phyloP scores from a whole-genome alignment of 2,888 invertebrate species.

The Alsophila aescularia region DNA sequence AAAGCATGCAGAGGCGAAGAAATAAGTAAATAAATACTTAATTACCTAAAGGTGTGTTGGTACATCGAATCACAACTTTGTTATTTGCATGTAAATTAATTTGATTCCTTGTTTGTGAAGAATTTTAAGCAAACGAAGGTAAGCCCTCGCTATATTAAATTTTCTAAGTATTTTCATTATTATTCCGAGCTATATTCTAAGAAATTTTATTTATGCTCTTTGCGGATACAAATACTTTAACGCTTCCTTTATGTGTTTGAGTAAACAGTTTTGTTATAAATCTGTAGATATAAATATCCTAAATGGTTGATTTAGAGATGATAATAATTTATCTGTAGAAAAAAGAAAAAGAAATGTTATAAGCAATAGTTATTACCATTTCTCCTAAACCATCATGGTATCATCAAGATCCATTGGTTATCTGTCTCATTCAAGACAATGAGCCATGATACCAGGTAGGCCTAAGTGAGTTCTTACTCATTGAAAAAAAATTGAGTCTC shows the following conservation, averaged over 20 bases:
- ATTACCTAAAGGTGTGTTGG: not conserved
- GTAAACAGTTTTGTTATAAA: not conserved
- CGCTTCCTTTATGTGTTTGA: not conserved
- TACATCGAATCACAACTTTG: slow-evolving; percentile 12
- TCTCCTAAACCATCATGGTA: no score
- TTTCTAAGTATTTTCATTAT: slow-evolving; percentile 38
- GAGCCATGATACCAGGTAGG: no score
- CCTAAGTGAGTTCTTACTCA: no score
- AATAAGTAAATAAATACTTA: not conserved
- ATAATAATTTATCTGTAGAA: no score
- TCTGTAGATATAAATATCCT: no score
- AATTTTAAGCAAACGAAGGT: slow-evolving; percentile 35
- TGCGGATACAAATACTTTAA: slow-evolving; percentile 28
- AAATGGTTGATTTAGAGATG: no score
- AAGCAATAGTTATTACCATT: no score
- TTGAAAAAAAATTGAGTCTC: no score
- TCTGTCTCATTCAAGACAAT: no score
- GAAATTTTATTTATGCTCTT: slow-evolving; percentile 30
- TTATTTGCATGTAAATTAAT: slow-evolving; percentile 30
- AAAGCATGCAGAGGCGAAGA: not conserved
- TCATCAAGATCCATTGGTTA: no score
- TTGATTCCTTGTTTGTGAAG: slow-evolving; percentile 36
- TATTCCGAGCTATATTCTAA: slow-evolving; percentile 23
- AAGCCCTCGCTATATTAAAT: slow-evolving; percentile 35
- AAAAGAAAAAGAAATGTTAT: no score